These are phyloP conservation scores for Platygyra sinensis DNA, from an alignment of 64 coral and sea anemone genomes.

Conservation along the genomic window DNA sequence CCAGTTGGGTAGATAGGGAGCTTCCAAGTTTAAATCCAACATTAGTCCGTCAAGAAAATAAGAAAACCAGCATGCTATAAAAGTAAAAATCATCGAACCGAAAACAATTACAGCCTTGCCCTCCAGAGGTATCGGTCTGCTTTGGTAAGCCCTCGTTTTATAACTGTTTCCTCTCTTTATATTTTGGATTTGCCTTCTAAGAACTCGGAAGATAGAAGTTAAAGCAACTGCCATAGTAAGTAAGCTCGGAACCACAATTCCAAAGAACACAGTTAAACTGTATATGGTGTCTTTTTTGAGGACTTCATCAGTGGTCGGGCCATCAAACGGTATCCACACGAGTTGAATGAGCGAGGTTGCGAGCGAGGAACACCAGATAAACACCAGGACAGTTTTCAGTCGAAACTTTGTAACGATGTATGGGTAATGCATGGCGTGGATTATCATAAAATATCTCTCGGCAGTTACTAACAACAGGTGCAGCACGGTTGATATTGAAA, in stretches of 20 bases:
- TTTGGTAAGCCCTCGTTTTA: slow-evolving; percentile 35
- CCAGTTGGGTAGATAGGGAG: slow-evolving; percentile 33
- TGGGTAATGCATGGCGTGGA: slow-evolving; percentile 55
- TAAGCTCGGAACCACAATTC: slow-evolving; percentile 61
- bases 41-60: slow-evolving; percentile 77
- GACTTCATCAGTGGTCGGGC: background rate
- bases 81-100: slow-evolving; percentile 70
- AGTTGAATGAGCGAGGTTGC: slow-evolving; percentile 61
- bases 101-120: slow-evolving; percentile 78
- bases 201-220: slow-evolving; percentile 59
- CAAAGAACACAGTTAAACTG: slow-evolving; percentile 53
- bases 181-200: slow-evolving; percentile 56
- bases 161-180: slow-evolving; percentile 61
- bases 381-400: slow-evolving; percentile 16
- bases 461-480: slow-evolving; percentile 70
- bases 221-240: slow-evolving; percentile 49
- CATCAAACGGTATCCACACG: slow-evolving; percentile 45
- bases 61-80: slow-evolving; percentile 78
- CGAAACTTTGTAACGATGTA: slow-evolving; percentile 23
- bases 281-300: slow-evolving; percentile 62
- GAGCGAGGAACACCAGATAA: slow-evolving; percentile 60
- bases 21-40: slow-evolving; percentile 54
- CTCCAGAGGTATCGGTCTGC: slow-evolving; percentile 37
- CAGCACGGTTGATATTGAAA: slow-evolving; percentile 75
- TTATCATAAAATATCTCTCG: slow-evolving; percentile 80